Evolutionary conservation across 2,113 vertebrate species (phyloP), one percentile per base, ranked within the genome.

Genomic region (Neodontobutis hainanensis): DNA sequence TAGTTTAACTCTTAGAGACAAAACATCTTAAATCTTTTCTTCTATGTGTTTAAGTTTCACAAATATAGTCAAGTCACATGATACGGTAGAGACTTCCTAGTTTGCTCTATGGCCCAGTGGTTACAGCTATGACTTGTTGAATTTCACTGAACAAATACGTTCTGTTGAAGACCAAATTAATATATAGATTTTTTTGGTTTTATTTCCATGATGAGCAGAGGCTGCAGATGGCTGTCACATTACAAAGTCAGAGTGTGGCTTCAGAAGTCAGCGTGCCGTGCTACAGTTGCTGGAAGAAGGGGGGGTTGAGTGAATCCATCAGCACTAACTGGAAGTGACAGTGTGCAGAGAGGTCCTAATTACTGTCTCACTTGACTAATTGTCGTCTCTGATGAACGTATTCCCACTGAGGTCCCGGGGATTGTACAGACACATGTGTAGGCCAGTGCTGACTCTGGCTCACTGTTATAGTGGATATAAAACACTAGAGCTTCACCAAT

Each of bases 311-410:
- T 68, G 75, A 74, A 82, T 87, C 58, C 70, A 51, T 90, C 89
- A 87, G 73, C 60, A 70, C 81, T 90, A 90, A 91, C 72, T 64
- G 74, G 73, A 89, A 90, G 87, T 87, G 89, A 88, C 87, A 91
- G 87, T 84, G 66, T 85, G 83, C 84, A 84, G 85, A 91, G 81
- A 88, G 84, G 84, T 88, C 85, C 85, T 89, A 88, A 91, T 91
- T 87, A 91, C 85, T 84, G 84, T 87, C 88, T 89, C 87, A 85
- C 81, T 88, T 85, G 84, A 88, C 85, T 90, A 88, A 91, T 87
- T 88, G 87, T 91, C 70, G 55, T 80, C 82, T 85, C 83, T 82
- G 74, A 82, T 83, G 83, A 87, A 85, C 62, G 83, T 67, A 78
- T 84, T 86, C 82, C 84, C 78, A 76, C 71, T 67, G 65, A 83